Conservation (phyloP, 2,888 invertebrate genomes). For the Myopa tessellatipennis region DNA sequence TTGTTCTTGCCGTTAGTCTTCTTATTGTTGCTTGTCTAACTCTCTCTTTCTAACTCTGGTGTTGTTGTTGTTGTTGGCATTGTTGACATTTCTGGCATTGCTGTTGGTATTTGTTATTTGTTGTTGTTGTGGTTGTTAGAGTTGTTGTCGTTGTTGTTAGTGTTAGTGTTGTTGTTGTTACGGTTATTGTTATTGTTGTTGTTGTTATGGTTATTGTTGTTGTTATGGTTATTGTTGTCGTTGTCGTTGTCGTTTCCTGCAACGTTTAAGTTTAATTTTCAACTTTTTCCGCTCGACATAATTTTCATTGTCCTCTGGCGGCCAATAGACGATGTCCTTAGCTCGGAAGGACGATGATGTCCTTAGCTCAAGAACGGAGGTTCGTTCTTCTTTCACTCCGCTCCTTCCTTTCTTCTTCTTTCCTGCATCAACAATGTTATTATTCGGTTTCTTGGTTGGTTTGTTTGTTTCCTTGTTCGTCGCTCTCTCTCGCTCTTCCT, state of each 20-base stretch:
- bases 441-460: background rate
- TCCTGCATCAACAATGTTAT: background rate
- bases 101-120: background rate
- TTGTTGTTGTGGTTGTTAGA: slow-evolving; percentile 35
- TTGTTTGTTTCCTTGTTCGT: too few species aligned
- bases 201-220: slow-evolving; percentile 49
- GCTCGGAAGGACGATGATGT: too few species aligned
- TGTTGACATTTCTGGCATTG: too few species aligned
- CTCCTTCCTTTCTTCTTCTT: background rate
- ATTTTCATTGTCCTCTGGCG: slow-evolving; percentile 58
- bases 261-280: slow-evolving; percentile 66
- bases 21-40: too few species aligned
- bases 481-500: background rate
- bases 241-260: slow-evolving; percentile 55
- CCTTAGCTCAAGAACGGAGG: background rate
- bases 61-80: slow-evolving; percentile 15
- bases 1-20: too few species aligned
- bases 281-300: slow-evolving; percentile 66
- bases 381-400: too few species aligned
- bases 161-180: slow-evolving; percentile 27
- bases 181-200: slow-evolving; percentile 33
- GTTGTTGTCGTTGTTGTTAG: slow-evolving; percentile 40
- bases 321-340: slow-evolving; percentile 18
- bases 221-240: slow-evolving; percentile 39
- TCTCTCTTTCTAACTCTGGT: background rate